Conservation (phyloP, 2,888 invertebrate genomes). For the Kuschelorhynchus macadamiae region DNA sequence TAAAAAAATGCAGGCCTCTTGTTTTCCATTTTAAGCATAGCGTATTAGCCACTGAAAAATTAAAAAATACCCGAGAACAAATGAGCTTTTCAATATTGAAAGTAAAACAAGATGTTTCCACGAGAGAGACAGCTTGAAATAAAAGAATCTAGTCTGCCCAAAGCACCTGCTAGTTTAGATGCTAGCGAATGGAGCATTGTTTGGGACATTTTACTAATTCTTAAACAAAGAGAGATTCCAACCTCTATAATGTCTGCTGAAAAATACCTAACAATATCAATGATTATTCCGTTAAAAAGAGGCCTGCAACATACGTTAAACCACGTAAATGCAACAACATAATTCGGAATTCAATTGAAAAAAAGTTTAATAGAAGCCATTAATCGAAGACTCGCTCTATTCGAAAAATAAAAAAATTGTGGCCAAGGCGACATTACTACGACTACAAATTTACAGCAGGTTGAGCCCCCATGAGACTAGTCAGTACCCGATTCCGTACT, state of each 20-base stretch:
- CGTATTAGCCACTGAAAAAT: conserved; percentile 31
- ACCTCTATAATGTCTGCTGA: conserved; percentile 38
- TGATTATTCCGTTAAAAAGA: conserved; percentile 39
- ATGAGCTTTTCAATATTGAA: conserved; percentile 19
- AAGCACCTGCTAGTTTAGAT: too few relatives aligned
- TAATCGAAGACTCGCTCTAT: background rate
- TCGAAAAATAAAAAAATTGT: conserved; percentile 43
- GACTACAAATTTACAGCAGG: conserved; percentile 47
- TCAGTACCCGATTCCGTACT: too few relatives aligned
- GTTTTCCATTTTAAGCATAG: conserved; percentile 49
- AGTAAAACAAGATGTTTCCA: conserved; percentile 37
- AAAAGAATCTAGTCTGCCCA: conserved; percentile 5
- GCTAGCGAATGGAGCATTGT: background rate
- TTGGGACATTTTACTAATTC: conserved; percentile 26
- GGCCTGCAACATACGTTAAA: conserved; percentile 28
- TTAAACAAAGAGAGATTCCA: conserved; percentile 38
- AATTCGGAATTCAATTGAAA: conserved; percentile 11
- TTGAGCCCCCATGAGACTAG: too few relatives aligned
- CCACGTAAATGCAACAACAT: conserved; percentile 4
- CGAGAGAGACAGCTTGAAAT: conserved; percentile 29
- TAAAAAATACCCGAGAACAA: conserved; percentile 40
- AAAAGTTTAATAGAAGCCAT: conserved; percentile 2
- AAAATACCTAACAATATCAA: conserved; percentile 44
- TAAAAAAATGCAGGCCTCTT: background rate
- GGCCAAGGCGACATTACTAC: conserved; percentile 52